Evolutionary conservation across 2,888 invertebrate genomes (phyloP), one percentile per base, ranked within the genome.

Genomic region (Heliothis peltigera): DNA sequence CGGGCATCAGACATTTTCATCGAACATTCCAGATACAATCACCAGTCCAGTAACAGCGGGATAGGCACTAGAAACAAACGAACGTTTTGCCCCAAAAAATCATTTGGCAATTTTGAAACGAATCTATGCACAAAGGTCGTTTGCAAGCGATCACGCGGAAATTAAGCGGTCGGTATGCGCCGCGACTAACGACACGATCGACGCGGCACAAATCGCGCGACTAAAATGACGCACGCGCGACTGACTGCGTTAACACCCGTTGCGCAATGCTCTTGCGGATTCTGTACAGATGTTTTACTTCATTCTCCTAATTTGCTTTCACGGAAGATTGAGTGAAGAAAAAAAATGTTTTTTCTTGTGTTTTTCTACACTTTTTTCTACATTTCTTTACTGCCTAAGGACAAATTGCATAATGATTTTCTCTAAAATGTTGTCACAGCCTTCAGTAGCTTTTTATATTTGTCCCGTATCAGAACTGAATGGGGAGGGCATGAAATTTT

Each of bases 201-300:
- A 59, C 70, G 64, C 72, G 66, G 53, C 71, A 74, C 73, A 80
- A 82, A 81, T 80, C 82, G 80, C 68, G 66, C 81, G 79, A 72
- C 75, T 65, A 70, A 75, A 80, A 61, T 67, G 74, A 65, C 70
- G 64, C 70, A 75, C 80, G 80, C 71, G 74, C 83, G 60, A 70
- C 69, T 77, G 74, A 57, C 55, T 66, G 35, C 54, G 66, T 72
- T 64, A 49, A 70, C 80, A 77, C 70, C 64, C 69, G 68, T 79
- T 75, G 54, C 64, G 64, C 44, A 54, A 60, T 69, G 39, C 61
- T 57, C 53, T 55, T 52, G 56, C 57, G 58, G 64, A 58, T 71
- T 64, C 49, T 55, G 44, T 55, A 69, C 58, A 62, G 48, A 48
- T 58, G 46, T 49, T 52, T 55, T 48, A 47, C 25, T 32, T 42